Conservation (phyloP, 1,140 invertebrate genomes). For the Orchestia grillus region DNA sequence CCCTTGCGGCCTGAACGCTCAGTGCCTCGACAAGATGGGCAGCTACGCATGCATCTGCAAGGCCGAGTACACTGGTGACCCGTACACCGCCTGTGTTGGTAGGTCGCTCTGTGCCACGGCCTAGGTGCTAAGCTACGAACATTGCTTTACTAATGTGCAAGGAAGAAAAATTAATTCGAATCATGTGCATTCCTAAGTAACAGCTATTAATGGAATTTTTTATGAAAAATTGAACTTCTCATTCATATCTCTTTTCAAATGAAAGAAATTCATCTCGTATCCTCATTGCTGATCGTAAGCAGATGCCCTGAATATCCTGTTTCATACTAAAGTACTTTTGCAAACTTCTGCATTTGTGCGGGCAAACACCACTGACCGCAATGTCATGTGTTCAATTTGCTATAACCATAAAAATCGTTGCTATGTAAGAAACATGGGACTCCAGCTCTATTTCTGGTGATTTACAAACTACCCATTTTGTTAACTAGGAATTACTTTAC, state of each 20-base stretch:
- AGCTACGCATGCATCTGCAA: slow-evolving; percentile 80
- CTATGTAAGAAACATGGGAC: no score
- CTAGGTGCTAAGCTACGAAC: neutral
- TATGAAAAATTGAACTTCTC: neutral
- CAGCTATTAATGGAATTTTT: neutral
- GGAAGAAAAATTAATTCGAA: neutral
- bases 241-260: no score
- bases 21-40: slow-evolving; percentile 88
- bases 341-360: no score
- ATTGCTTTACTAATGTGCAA: neutral
- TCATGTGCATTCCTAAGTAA: neutral
- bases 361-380: no score
- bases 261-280: neutral
- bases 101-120: slow-evolving; percentile 21
- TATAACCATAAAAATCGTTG: no score
- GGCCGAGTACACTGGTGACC: slow-evolving; percentile 86
- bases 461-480: no score
- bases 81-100: slow-evolving; percentile 80
- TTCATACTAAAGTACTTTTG: no score
- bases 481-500: neutral
- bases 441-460: no score
- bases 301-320: no score
- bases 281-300: no score
- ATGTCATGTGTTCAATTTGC: no score
- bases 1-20: slow-evolving; percentile 86